A percentile compares a stretch with the other conserved stretches of the same genome.
phyloP scores from a whole-genome alignment of 2,888 invertebrate species.

The Neoaliturus tenellus region DNA sequence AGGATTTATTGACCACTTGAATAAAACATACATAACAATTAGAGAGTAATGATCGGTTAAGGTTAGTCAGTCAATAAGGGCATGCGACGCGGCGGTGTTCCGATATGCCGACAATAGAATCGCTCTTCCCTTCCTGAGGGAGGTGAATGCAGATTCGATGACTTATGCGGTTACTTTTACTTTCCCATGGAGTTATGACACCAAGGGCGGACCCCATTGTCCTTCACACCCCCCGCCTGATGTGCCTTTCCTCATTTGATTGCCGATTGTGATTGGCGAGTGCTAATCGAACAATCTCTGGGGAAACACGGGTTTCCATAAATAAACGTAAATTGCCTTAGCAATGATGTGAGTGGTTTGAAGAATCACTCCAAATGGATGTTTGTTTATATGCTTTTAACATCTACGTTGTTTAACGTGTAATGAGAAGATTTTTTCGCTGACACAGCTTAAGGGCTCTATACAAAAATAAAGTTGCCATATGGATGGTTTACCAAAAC shows the following conservation, averaged over 20 bases:
- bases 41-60: not conserved
- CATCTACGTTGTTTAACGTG: too few species aligned
- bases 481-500: too few species aligned
- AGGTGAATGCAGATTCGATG: conserved; percentile 17
- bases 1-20: conserved; percentile 7
- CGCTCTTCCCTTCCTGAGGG: not conserved
- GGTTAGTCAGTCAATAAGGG: not conserved
- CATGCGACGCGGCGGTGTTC: not conserved
- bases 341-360: too few species aligned
- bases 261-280: not conserved
- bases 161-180: conserved; percentile 33
- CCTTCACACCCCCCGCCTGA: not conserved
- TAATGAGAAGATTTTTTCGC: too few species aligned
- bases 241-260: not conserved
- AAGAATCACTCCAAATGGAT: too few species aligned
- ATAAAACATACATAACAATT: conserved; percentile 29
- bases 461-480: too few species aligned
- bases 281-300: too few species aligned
- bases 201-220: conserved; percentile 2
- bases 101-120: conserved; percentile 19
- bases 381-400: too few species aligned
- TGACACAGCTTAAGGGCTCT: too few species aligned
- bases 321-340: too few species aligned
- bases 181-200: conserved; percentile 40
- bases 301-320: too few species aligned